Evolutionary conservation across 1,140 invertebrate genomes (phyloP).

Genomic region (Hypsibius dujardini): DNA sequence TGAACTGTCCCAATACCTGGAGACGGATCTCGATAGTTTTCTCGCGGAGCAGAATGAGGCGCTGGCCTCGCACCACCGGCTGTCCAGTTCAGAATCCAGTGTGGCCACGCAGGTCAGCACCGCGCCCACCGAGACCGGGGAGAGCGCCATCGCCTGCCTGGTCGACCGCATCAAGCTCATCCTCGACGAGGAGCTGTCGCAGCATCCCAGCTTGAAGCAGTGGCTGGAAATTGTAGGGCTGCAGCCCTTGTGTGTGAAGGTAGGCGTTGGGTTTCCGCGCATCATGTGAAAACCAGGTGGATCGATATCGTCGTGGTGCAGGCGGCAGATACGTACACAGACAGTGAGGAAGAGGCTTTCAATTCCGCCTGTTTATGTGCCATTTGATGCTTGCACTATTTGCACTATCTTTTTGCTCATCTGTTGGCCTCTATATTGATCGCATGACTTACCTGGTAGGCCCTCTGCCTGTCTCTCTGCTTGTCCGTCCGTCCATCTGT

Average conservation of each 20-base stretch:
- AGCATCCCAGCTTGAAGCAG: slow-evolving; percentile 53
- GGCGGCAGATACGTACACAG: too few relatives aligned
- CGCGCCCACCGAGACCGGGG: not conserved
- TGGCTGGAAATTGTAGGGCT: slow-evolving; percentile 80
- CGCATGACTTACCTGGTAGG: too few relatives aligned
- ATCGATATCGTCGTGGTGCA: too few relatives aligned
- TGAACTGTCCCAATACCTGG: slow-evolving; percentile 1
- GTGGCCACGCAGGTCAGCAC: not conserved
- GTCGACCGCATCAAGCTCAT: not conserved
- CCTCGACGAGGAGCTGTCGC: slow-evolving; percentile 25
- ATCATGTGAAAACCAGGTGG: too few relatives aligned
- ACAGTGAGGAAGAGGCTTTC: too few relatives aligned
- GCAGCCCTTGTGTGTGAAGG: slow-evolving; percentile 48
- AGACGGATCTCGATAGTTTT: slow-evolving; percentile 2
- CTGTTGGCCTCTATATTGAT: too few relatives aligned
- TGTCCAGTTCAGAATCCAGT: not conserved
- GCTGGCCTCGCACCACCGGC: not conserved
- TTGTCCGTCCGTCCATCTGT: too few relatives aligned
- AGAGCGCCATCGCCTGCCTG: not conserved
- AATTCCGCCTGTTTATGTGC: too few relatives aligned
- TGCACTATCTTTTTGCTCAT: too few relatives aligned
- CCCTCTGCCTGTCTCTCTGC: too few relatives aligned
- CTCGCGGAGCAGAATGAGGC: not conserved
- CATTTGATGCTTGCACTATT: too few relatives aligned
- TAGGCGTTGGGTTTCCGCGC: slow-evolving; percentile 29